Base-by-base conservation (phyloP, 2,888 invertebrate species). In the Schizaphis graminum region DNA sequence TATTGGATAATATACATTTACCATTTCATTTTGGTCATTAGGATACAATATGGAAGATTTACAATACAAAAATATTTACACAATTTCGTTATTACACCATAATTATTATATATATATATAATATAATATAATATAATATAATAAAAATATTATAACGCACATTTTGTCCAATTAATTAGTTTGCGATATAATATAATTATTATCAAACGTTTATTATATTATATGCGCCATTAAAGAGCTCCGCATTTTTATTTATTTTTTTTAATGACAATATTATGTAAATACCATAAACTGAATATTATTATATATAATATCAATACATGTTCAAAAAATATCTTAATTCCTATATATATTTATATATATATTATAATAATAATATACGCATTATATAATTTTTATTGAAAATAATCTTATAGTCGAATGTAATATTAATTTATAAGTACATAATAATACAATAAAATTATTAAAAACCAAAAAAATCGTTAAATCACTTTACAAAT, bases 51-150 rank as follows among this genome's bases (percentile, higher is more conserved):
- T 89, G 90, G 90, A 90, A 94, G 93, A 94, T 94, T 90, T 93
- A 94, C 56, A 86, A 90, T 93, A 93, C 21, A 94, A 94, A 94
- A 94, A 90, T 94, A 94, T 94, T 86, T 94, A 94, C 93, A 94
- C 56, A 86, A 89, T 90, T 90, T 90, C 90, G 35, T 47, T 67
- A 49, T n/a, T 87, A n/a, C 47, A 87, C 47, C 87, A 49, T 87
- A 89, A 89, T 57, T 53, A 67, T 57, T 77, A 77, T 26, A 49
- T 91, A 84, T 91, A 35, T 26, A 41, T 84, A 77, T 41, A 67
- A 44, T 91, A 44, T 61, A 44, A 61, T 28, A 47, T 44, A 57
- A n/a, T 44, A 88, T 49, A 56, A 92, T 53, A 67, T 88, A 61
- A 87, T 57, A 57, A 41, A 47, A 44, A 87, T 88, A 35, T 53